Conservation (phyloP, 1,140 invertebrate genomes). For the Aphaenogaster rudis region DNA sequence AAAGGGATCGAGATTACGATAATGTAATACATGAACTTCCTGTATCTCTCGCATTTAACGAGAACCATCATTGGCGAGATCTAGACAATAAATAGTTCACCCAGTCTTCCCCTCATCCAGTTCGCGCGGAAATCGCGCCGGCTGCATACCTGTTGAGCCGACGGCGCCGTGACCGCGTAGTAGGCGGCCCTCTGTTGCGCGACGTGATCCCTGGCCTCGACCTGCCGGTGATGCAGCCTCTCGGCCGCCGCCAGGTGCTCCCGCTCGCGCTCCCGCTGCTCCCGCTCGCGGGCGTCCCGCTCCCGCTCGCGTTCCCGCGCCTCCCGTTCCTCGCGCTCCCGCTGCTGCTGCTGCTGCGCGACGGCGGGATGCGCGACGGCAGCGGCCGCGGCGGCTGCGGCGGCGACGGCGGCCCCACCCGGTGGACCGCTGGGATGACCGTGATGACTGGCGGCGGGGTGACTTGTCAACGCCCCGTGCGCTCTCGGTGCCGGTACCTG, state of each 20-base stretch:
- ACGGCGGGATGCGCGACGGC: conserved; percentile 79
- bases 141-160: conserved; percentile 82
- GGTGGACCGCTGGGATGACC: conserved; percentile 72
- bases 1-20: background rate
- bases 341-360: conserved; percentile 80
- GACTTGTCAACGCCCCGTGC: conserved; percentile 76
- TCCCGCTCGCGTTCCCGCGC: conserved; percentile 80
- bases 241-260: conserved; percentile 78
- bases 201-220: conserved; percentile 81
- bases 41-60: background rate
- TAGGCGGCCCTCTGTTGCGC: conserved; percentile 82
- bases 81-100: background rate
- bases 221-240: conserved; percentile 81
- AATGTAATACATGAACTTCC: background rate
- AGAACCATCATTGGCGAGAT: background rate
- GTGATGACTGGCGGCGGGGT: conserved; percentile 77
- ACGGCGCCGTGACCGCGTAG: conserved; percentile 81
- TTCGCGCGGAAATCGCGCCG: background rate
- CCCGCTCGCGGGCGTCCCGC: conserved; percentile 83
- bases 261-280: conserved; percentile 81
- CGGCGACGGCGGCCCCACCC: conserved; percentile 67
- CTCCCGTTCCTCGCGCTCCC: conserved; percentile 73
- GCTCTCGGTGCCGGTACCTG: conserved; percentile 81
- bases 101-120: too few species aligned
- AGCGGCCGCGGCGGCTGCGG: conserved; percentile 77